Evolutionary conservation across 2,113 vertebrate species (phyloP).

Genomic region (Pelmatolapia mariae): DNA sequence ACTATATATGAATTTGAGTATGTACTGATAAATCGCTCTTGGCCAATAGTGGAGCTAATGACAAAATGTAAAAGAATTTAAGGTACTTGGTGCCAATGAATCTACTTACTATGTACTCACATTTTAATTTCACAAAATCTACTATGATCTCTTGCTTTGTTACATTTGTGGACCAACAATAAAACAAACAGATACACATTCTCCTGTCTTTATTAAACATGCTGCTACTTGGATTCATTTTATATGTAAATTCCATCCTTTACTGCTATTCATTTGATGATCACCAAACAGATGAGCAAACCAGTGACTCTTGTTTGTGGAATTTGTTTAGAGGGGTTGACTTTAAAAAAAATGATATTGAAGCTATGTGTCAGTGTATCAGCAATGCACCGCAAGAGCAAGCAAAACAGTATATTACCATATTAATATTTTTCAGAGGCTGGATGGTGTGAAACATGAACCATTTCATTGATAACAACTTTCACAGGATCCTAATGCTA

Average conservation of each 20-base stretch:
- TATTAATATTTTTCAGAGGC: neutral
- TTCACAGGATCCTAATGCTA: neutral
- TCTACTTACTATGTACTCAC: neutral
- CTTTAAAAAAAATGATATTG: neutral
- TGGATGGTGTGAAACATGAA: neutral
- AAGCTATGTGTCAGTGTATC: neutral
- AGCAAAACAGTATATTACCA: neutral
- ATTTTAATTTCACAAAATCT: neutral
- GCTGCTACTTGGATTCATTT: neutral
- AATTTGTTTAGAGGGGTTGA: neutral
- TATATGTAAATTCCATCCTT: neutral
- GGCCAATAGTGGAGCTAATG: slow-evolving; percentile 3
- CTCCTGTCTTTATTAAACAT: neutral
- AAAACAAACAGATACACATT: neutral
- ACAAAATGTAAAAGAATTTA: neutral
- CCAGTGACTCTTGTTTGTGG: neutral
- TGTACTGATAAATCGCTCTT: slow-evolving; percentile 7
- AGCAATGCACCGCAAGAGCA: neutral
- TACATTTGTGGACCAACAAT: neutral
- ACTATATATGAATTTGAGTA: slow-evolving; percentile 15
- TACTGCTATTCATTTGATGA: neutral
- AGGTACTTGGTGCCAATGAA: neutral
- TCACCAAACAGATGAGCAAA: neutral
- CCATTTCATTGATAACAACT: neutral
- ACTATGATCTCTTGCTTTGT: neutral